Evolutionary conservation across 2,888 invertebrate species (phyloP).

Genomic region (Lasioglossum lativentre): DNA sequence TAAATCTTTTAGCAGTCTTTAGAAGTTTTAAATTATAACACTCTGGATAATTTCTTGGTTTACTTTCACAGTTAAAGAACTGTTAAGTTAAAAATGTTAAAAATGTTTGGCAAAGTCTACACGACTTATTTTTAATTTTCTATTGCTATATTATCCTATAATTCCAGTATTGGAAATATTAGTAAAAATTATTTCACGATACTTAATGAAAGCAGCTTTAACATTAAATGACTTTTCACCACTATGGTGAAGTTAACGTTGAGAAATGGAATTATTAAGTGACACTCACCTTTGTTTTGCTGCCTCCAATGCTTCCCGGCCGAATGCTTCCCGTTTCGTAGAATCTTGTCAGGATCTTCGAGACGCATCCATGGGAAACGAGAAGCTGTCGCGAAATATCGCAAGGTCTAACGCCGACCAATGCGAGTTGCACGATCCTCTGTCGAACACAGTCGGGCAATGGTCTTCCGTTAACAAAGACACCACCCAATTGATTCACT

Average conservation of each 20-base stretch:
- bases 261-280: neutral
- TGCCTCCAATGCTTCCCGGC: slow-evolving; percentile 97
- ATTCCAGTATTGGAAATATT: neutral
- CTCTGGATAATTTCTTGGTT: too few species aligned
- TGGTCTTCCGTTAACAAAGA: slow-evolving; percentile 98
- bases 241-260: neutral
- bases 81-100: too few species aligned
- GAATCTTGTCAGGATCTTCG: slow-evolving; percentile 97
- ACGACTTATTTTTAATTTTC: neutral
- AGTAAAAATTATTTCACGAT: neutral
- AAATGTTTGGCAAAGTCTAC: neutral
- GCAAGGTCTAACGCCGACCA: slow-evolving; percentile 97
- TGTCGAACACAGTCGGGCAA: slow-evolving; percentile 97
- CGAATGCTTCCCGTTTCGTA: slow-evolving; percentile 98
- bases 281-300: slow-evolving; percentile 94
- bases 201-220: neutral
- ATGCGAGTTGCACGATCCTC: slow-evolving; percentile 96
- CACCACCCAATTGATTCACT: slow-evolving; percentile 98
- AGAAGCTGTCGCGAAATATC: slow-evolving; percentile 98
- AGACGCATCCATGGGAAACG: slow-evolving; percentile 98
- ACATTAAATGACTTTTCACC: neutral
- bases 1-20: neutral
- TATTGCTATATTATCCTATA: neutral
- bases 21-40: too few species aligned
- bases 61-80: too few species aligned